phyloP scores from a whole-genome alignment of 2,888 invertebrate genomes.

The Folsomia candida region DNA sequence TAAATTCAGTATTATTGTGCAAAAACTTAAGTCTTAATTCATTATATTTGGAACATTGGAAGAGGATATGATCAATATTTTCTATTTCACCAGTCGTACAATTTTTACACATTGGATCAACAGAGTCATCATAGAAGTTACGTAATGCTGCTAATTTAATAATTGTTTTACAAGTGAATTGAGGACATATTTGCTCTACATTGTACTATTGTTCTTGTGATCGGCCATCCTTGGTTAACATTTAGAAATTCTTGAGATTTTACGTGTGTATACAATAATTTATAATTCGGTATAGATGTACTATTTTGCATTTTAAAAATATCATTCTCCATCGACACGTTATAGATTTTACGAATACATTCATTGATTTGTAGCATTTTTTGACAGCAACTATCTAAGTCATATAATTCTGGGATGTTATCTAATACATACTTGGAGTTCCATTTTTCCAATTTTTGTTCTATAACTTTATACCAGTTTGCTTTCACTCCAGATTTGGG shows the following conservation, averaged over 20 bases:
- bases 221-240: neutral
- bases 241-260: neutral
- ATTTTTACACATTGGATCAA: too few relatives aligned
- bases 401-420: neutral
- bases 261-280: neutral
- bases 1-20: too few relatives aligned
- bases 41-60: too few relatives aligned
- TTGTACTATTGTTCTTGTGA: neutral
- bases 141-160: neutral
- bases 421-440: neutral
- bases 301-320: neutral
- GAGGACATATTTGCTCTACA: neutral
- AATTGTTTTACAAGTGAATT: neutral
- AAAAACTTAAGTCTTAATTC: too few relatives aligned
- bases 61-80: neutral
- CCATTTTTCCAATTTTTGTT: neutral
- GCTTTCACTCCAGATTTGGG: neutral
- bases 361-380: neutral
- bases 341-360: neutral
- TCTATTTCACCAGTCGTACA: neutral
- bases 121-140: neutral
- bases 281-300: neutral
- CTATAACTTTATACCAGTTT: neutral
- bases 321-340: neutral
- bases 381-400: neutral